Percentiles rank a stretch among this genome's conserved stretches.
Conservation (phyloP, 2,113 vertebrate genomes). For the human (Homo sapiens) region DNA sequence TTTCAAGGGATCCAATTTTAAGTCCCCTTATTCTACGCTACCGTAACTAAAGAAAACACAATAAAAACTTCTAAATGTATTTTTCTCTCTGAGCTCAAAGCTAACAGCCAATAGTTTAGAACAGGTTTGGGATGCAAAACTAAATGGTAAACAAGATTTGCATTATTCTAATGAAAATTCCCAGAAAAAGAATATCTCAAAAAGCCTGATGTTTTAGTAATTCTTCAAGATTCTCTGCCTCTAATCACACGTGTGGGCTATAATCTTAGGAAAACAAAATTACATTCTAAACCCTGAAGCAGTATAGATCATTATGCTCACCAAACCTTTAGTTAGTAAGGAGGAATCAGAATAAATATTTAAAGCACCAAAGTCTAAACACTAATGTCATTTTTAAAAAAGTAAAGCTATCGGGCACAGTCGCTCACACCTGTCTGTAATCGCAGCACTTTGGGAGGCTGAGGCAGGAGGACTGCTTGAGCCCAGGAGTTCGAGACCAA, state of each 20-base stretch:
- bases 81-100: not conserved
- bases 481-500: no score
- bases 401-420: not conserved
- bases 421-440: no score
- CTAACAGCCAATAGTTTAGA: slow-evolving; percentile 13
- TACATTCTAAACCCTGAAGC: not conserved
- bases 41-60: slow-evolving; percentile 22
- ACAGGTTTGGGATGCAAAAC: slow-evolving; percentile 28
- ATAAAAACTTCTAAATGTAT: slow-evolving; percentile 2
- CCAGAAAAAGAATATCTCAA: not conserved
- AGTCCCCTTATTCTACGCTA: slow-evolving; percentile 19
- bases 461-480: no score
- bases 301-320: not conserved
- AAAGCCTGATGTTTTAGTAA: slow-evolving; percentile 25
- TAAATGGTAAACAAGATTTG: slow-evolving; percentile 30
- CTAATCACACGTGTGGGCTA: not conserved
- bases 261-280: slow-evolving; percentile 25
- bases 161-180: slow-evolving; percentile 50
- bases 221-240: not conserved
- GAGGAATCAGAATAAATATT: slow-evolving; percentile 19
- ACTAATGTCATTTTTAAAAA: not conserved
- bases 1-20: slow-evolving; percentile 22
- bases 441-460: no score
- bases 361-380: slow-evolving; percentile 31
- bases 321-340: not conserved